Conservation (phyloP, 2,113 vertebrate genomes). For the Aspidoscelis tigris region DNA sequence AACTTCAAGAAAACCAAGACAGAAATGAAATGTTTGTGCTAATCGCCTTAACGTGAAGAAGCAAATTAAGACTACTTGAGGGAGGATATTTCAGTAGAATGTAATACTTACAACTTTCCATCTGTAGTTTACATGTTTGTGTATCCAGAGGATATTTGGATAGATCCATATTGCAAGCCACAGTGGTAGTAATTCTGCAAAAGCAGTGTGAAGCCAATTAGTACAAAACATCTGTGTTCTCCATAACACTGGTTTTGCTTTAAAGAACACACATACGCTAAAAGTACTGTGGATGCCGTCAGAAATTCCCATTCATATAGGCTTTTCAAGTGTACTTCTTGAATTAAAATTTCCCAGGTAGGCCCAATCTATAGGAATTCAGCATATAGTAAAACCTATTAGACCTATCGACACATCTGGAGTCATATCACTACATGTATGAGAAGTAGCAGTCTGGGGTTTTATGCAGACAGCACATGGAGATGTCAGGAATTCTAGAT, state of each 20-base stretch:
- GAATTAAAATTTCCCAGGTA: not conserved
- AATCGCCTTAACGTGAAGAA: not conserved
- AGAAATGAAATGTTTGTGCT: conserved; percentile 26
- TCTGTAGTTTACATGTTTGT: conserved; percentile 79
- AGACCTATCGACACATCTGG: not conserved
- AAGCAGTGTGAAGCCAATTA: not conserved
- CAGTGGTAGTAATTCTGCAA: conserved; percentile 81
- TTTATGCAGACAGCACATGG: too few species aligned
- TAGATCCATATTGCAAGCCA: conserved; percentile 83
- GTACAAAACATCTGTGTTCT: not conserved
- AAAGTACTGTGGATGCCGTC: not conserved
- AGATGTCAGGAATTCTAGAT: too few species aligned
- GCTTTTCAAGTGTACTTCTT: not conserved
- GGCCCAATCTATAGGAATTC: not conserved
- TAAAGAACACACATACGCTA: not conserved
- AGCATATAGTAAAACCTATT: not conserved
- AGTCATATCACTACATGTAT: too few species aligned
- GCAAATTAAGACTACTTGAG: not conserved
- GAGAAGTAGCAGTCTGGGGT: too few species aligned
- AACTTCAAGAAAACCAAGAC: not conserved
- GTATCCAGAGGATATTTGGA: conserved; percentile 86
- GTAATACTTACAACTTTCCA: conserved; percentile 82
- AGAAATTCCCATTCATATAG: not conserved
- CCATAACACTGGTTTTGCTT: conserved; percentile 9
- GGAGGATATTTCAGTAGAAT: not conserved